These are phyloP conservation scores for Ivindomyrus marchei DNA, from an alignment of 2,113 vertebrate genomes.

Conservation along the genomic window DNA sequence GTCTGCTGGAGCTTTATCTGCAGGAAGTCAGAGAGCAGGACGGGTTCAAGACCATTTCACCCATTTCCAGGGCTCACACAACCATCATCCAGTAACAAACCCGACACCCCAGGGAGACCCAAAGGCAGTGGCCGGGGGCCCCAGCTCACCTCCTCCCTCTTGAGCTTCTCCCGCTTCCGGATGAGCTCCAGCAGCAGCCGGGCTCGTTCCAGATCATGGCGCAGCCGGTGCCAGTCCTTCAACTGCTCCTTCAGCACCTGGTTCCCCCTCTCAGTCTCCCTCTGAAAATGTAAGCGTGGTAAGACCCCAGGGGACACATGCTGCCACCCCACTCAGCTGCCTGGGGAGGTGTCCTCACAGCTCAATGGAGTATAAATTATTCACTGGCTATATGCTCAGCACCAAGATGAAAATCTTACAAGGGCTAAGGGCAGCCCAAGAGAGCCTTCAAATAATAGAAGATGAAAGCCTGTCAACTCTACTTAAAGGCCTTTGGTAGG, in stretches of 20 bases:
- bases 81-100: neutral
- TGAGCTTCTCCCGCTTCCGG: slow-evolving; percentile 95
- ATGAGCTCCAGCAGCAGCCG: slow-evolving; percentile 90
- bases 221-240: slow-evolving; percentile 94
- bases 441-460: neutral
- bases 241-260: slow-evolving; percentile 85
- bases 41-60: neutral
- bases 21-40: neutral
- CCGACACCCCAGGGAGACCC: neutral
- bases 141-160: slow-evolving; percentile 81
- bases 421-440: neutral
- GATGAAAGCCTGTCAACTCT: neutral
- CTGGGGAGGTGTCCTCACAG: neutral
- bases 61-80: neutral
- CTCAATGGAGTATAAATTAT: neutral
- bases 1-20: slow-evolving; percentile 92
- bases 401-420: neutral
- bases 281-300: slow-evolving; percentile 48
- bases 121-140: neutral
- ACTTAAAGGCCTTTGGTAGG: neutral
- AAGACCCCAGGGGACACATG: neutral
- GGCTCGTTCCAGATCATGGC: slow-evolving; percentile 88
- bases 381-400: neutral
- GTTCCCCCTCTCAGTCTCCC: slow-evolving; percentile 69
- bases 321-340: neutral